phyloP scores from a whole-genome alignment of 2,888 invertebrate genomes.

The Lypha dubia region DNA sequence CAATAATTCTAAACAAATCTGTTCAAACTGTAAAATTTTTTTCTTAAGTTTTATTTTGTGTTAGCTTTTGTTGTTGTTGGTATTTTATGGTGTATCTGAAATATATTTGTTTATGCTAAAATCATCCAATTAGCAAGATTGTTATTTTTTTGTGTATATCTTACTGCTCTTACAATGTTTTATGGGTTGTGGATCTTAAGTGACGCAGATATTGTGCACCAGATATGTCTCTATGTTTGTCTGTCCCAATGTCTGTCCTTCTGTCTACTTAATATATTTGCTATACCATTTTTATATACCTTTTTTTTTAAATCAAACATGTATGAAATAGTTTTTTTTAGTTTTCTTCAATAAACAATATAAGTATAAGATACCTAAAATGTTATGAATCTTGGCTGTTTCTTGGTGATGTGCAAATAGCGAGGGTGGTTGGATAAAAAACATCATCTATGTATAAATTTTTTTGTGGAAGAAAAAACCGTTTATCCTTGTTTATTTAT shows the following conservation, averaged over 20 bases:
- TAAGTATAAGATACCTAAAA: conserved; percentile 47
- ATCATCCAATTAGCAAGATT: conserved; percentile 84
- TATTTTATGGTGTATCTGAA: conserved; percentile 73
- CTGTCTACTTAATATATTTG: conserved; percentile 51
- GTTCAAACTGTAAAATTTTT: conserved; percentile 26
- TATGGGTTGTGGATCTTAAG: conserved; percentile 42
- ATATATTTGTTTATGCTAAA: conserved; percentile 84
- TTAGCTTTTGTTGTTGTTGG: conserved; percentile 18
- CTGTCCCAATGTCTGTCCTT: conserved; percentile 55
- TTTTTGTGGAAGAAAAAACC: too few relatives aligned
- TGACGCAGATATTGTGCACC: conserved; percentile 64
- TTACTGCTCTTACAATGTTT: conserved; percentile 75
- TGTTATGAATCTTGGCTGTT: conserved; percentile 60
- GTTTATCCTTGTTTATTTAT: too few relatives aligned
- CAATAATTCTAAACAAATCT: conserved; percentile 58
- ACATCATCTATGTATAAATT: too few relatives aligned
- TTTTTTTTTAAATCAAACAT: conserved; percentile 30
- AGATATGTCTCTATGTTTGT: conserved; percentile 60
- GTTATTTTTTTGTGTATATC: conserved; percentile 82
- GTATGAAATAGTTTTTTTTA: conserved; percentile 62
- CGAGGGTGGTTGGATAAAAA: conserved; percentile 27
- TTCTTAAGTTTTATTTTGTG: not conserved
- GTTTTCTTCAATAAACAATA: conserved; percentile 55
- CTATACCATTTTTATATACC: too few relatives aligned
- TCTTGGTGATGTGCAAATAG: not conserved